A percentile compares a stretch with the other conserved stretches of the same genome.
phyloP scores from a whole-genome alignment of 2,113 vertebrate genomes.

The Columbina picui region DNA sequence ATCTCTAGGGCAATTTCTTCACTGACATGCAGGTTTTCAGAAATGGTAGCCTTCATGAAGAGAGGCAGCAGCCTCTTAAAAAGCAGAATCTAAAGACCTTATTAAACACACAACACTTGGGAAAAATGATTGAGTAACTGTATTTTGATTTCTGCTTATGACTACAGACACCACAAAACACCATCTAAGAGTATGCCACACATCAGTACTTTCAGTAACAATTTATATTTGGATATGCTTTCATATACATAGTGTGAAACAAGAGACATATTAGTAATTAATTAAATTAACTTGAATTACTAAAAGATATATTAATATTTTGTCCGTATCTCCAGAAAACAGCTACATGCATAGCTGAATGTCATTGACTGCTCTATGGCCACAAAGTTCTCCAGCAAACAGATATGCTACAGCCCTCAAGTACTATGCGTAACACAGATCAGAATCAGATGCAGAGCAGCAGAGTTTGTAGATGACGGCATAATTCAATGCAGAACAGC shows the following conservation, averaged over 20 bases:
- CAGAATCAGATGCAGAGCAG: background rate
- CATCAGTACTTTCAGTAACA: background rate
- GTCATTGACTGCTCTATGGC: background rate
- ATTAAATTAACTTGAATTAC: background rate
- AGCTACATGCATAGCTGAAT: background rate
- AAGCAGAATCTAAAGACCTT: background rate
- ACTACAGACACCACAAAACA: background rate
- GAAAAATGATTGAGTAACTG: background rate
- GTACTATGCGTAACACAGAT: background rate
- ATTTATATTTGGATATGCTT: background rate
- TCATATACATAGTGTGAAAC: background rate
- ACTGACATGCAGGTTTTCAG: background rate
- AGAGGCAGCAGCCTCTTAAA: background rate
- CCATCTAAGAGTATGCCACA: background rate
- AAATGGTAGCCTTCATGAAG: background rate
- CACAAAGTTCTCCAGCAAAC: background rate
- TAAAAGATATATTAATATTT: background rate
- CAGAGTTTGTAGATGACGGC: background rate
- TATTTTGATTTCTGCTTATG: background rate
- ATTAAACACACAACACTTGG: fast-evolving
- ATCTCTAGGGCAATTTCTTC: background rate
- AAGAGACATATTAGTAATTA: background rate
- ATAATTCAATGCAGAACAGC: background rate
- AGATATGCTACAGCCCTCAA: background rate
- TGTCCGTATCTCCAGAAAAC: background rate